Conservation (phyloP, 2,888 invertebrate genomes). For the Oligia latruncula region DNA sequence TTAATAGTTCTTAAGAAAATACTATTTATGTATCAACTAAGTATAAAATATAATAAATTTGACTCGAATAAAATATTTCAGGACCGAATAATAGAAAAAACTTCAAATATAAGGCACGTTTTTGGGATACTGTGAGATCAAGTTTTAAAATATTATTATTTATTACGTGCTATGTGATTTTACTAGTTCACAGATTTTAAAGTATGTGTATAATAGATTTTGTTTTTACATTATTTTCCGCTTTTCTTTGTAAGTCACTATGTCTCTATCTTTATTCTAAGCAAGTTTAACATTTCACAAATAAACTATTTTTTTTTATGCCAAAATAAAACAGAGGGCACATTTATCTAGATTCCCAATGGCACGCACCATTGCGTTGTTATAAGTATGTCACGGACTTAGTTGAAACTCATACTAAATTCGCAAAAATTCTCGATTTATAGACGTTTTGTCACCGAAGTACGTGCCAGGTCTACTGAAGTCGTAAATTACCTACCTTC, state of each 20-base stretch:
- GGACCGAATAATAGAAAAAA: not conserved
- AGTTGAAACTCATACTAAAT: not conserved
- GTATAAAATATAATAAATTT: not conserved
- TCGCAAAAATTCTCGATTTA: not conserved
- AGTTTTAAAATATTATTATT: not conserved
- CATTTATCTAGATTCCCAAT: not conserved
- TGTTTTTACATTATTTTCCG: not conserved
- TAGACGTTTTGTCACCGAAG: not conserved
- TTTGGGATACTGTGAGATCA: not conserved
- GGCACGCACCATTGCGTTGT: too few relatives aligned
- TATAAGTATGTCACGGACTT: not conserved
- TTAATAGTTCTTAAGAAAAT: not conserved
- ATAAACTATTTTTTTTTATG: not conserved
- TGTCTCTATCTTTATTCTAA: not conserved
- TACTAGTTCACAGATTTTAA: not conserved
- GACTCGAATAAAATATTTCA: not conserved
- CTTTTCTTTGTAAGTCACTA: too few relatives aligned
- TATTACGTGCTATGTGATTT: not conserved
- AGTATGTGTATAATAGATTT: not conserved
- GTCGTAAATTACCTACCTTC: not conserved
- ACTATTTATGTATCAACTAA: not conserved
- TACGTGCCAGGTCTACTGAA: slow-evolving; percentile 19
- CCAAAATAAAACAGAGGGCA: not conserved
- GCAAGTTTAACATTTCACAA: not conserved
- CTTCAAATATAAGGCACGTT: not conserved